Evolutionary conservation across 2,113 vertebrate genomes (phyloP).

Genomic region (Pachycephala philippinensis): DNA sequence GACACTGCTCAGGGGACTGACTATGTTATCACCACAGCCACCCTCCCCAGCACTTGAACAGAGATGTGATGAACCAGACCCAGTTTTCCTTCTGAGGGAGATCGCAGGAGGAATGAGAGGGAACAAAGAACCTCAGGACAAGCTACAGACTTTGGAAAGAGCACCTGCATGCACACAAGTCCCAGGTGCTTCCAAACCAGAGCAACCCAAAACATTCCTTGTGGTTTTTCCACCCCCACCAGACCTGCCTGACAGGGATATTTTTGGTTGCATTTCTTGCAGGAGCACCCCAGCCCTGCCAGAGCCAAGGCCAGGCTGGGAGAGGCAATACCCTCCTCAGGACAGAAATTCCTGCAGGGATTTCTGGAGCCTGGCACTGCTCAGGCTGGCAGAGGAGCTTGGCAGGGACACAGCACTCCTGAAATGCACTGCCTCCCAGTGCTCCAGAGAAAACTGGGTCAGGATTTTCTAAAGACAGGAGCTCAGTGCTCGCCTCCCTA

Average conservation of each 20-base stretch:
- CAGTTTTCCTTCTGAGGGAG: not conserved
- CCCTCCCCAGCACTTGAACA: not conserved
- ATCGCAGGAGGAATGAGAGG: fast-evolving
- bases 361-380: not conserved
- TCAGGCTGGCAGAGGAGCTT: not conserved
- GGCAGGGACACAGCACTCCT: not conserved
- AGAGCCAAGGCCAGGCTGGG: not conserved
- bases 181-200: not conserved
- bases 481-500: not conserved
- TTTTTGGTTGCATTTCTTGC: not conserved
- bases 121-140: not conserved
- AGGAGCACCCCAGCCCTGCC: not conserved
- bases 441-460: slow-evolving; percentile 14
- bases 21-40: not conserved
- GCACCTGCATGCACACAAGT: fast-evolving
- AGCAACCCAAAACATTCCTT: not conserved
- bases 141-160: not conserved
- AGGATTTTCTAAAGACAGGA: not conserved
- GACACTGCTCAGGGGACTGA: not conserved
- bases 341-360: not conserved
- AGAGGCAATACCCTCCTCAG: not conserved
- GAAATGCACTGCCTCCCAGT: not conserved
- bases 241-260: fast-evolving
- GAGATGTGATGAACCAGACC: not conserved
- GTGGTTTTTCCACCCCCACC: not conserved